Conservation (phyloP, 2,888 invertebrate species). For the Trissonchulus latispiculum region DNA sequence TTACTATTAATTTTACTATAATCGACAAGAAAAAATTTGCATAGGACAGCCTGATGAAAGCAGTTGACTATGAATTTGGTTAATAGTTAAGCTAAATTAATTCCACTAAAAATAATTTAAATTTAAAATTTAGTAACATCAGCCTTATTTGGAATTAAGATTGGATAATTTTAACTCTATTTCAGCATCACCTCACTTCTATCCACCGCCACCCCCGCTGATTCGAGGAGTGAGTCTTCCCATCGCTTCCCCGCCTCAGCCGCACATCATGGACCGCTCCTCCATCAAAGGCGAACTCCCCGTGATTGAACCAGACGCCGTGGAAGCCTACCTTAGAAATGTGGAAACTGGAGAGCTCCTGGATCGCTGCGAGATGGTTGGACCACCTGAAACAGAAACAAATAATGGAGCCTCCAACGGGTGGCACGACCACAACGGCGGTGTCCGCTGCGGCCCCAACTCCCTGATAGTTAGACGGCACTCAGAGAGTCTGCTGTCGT, state of each 20-base stretch:
- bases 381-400: background rate
- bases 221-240: background rate
- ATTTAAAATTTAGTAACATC: no score
- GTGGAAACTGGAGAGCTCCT: constrained; percentile 11
- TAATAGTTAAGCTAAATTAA: no score
- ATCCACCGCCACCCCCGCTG: background rate
- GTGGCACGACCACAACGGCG: background rate
- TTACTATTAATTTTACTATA: no score
- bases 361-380: no score
- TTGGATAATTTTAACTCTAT: no score
- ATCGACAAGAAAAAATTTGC: no score
- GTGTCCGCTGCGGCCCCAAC: background rate
- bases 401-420: background rate
- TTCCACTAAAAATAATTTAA: no score
- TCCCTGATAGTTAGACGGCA: background rate
- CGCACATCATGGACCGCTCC: background rate
- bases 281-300: background rate
- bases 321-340: constrained; percentile 19
- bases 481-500: background rate
- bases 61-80: no score
- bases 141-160: no score
- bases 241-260: background rate
- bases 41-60: no score
- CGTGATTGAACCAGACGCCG: constrained; percentile 16
- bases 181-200: no score